Evolutionary conservation across 53 echinoderm and acorn worm genomes (phyloP), one percentile per base, ranked within the genome.

Genomic region (Patiria pectinifera): DNA sequence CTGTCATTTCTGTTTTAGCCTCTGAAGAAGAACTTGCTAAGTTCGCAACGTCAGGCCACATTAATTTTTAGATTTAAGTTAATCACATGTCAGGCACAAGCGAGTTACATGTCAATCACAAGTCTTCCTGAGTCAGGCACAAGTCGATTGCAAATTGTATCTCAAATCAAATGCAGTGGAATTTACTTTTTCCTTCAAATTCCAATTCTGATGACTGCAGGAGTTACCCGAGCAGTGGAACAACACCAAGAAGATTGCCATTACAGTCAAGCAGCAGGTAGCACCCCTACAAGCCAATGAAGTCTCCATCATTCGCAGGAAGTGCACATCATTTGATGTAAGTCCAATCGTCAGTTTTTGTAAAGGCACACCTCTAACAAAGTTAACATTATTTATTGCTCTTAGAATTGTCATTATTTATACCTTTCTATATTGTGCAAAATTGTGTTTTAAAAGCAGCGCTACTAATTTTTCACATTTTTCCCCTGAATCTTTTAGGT

Each of bases 151-250:
- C 53, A 53, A 53, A 5, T 53, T 53, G 53, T 6, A 7, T 66
- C 6, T 66, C 60, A 60, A 60, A 12, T 60, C 19, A 66, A 66
- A 2, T 66, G 66, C 14, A 66, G 66, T 14, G 19, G 12, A 53
- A 53, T 53, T 6, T 53, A 53, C 5, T 53, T 53, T 35, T 35
- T 53, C 5, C 69, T 69, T 69, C 16, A 14, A 69, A 69, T 69
- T 15, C 69, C 4, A 15, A 69, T 69, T 69, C 6, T 74, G 24
- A 5, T 74, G 24, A 74, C 75, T 82, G 44, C 71, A 97, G 96
- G 98, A 98, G 86, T 86, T 98, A 22, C 99, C 99, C 21, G 99
- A 98, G 87, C 99, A 98, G 75, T 98, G 99, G 99, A 98, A 98
- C 89, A 98, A 98, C 95, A 97, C 93, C 92, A 98, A 98, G 96